Evolutionary conservation across 37 sponge, comb jelly and placozoan species (phyloP).

Genomic region (Oscarella lobularis): DNA sequence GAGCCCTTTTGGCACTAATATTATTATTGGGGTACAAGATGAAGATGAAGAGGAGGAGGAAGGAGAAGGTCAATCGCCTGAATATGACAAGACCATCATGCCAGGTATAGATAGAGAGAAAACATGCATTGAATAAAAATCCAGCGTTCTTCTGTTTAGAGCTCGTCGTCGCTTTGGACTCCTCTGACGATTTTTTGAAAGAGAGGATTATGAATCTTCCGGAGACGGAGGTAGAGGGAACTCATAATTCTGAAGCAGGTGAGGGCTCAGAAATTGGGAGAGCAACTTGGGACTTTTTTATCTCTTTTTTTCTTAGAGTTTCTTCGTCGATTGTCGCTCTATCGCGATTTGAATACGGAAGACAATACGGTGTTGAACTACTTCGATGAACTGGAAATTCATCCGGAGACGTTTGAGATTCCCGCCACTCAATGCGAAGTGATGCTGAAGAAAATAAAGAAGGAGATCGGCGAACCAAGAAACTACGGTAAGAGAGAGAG

Average conservation of each 20-base stretch:
- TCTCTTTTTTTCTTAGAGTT: slow-evolving; percentile 42
- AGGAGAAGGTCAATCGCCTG: slow-evolving; percentile 27
- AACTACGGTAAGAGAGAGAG: slow-evolving; percentile 48
- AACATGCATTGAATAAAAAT: no score
- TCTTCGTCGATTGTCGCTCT: slow-evolving; percentile 29
- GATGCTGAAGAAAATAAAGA: slow-evolving; percentile 14
- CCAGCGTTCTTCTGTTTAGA: slow-evolving; percentile 37
- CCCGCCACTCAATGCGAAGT: not conserved
- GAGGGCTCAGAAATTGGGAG: no score
- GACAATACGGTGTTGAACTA: slow-evolving; percentile 86
- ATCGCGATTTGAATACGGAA: slow-evolving; percentile 53
- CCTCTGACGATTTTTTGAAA: slow-evolving; percentile 71
- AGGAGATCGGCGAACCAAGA: slow-evolving; percentile 62
- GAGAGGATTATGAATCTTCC: slow-evolving; percentile 85
- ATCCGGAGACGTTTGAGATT: slow-evolving; percentile 51
- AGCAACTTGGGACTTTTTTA: no score
- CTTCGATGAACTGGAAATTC: slow-evolving; percentile 90
- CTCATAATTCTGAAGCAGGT: slow-evolving; percentile 90
- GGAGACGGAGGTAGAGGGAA: slow-evolving; percentile 54
- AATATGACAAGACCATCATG: slow-evolving; percentile 66
- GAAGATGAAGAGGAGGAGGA: slow-evolving; percentile 43
- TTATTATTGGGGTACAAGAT: slow-evolving; percentile 25
- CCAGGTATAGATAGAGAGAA: no score
- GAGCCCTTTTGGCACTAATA: no score
- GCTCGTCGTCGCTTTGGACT: slow-evolving; percentile 64